These are phyloP conservation scores for Macropodus opercularis DNA, from an alignment of 2,797 vertebrate species.

Conservation along the genomic window DNA sequence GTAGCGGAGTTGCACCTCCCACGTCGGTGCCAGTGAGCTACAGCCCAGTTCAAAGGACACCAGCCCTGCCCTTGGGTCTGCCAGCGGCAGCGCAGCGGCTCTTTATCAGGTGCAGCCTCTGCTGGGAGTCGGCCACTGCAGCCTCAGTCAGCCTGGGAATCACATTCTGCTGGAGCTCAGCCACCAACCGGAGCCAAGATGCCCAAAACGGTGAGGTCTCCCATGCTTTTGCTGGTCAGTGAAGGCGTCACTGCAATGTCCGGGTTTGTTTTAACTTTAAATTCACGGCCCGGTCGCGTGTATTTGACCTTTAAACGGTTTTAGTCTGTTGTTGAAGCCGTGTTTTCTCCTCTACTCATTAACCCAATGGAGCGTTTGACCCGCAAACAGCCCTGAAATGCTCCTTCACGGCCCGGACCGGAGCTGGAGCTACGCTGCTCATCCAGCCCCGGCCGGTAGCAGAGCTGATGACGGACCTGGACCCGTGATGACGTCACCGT, in stretches of 20 bases:
- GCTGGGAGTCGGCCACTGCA: conserved; percentile 63
- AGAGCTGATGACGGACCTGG: conserved; percentile 47
- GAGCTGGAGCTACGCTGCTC: too few species aligned
- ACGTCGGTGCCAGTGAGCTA: conserved; percentile 47
- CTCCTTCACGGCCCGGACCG: conserved; percentile 4
- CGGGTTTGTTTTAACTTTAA: neutral
- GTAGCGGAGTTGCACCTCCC: conserved; percentile 40
- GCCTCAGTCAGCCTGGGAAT: conserved; percentile 55
- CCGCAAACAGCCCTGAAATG: conserved; percentile 55
- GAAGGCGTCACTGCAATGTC: conserved; percentile 17
- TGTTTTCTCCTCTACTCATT: conserved; percentile 68
- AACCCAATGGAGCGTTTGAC: conserved; percentile 78
- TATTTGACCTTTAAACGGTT: neutral
- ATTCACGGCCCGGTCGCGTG: neutral
- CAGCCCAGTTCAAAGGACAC: conserved; percentile 75
- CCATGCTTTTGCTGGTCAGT: neutral
- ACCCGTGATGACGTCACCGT: conserved; percentile 41
- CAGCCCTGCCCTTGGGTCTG: conserved; percentile 67
- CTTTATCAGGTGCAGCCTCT: conserved; percentile 69
- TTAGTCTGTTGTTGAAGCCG: neutral
- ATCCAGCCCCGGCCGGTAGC: conserved; percentile 15
- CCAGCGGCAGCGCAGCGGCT: conserved; percentile 32
- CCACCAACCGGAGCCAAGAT: conserved; percentile 67
- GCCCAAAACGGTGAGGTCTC: conserved; percentile 80
- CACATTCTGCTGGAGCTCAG: conserved; percentile 49